These are phyloP conservation scores for Poeciliopsis retropinna DNA, from an alignment of 2,113 vertebrate species.

Conservation along the genomic window DNA sequence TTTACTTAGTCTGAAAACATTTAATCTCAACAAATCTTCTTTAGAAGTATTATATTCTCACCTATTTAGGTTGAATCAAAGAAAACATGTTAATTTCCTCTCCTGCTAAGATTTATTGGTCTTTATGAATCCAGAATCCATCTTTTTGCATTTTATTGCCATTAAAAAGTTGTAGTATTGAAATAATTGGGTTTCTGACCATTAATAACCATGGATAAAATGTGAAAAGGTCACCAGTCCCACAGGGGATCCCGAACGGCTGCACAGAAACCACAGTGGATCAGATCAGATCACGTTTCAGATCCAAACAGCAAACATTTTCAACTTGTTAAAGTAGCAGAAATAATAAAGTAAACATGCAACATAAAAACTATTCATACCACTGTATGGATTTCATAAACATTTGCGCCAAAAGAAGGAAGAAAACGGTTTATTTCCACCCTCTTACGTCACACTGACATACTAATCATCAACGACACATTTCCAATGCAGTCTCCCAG, in stretches of 20 bases:
- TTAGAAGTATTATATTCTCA: too few species aligned
- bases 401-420: constrained; percentile 9
- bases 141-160: neutral
- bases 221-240: neutral
- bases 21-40: too few species aligned
- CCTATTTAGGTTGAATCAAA: too few species aligned
- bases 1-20: too few species aligned
- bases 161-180: neutral
- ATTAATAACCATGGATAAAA: neutral
- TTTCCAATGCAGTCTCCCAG: constrained; percentile 60
- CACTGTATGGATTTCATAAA: neutral
- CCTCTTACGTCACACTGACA: constrained; percentile 65
- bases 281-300: neutral
- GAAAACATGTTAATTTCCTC: too few species aligned
- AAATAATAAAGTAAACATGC: neutral
- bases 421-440: constrained; percentile 24
- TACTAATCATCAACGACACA: constrained; percentile 61
- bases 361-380: neutral
- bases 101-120: neutral
- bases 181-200: neutral
- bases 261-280: neutral
- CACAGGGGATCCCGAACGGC: neutral
- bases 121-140: neutral
- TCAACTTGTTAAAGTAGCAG: neutral
- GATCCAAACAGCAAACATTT: neutral